A percentile compares a stretch with the other conserved stretches of the same genome.
Evolutionary conservation across 2,113 vertebrate species (phyloP).

Genomic region (Pardalotus punctatus): DNA sequence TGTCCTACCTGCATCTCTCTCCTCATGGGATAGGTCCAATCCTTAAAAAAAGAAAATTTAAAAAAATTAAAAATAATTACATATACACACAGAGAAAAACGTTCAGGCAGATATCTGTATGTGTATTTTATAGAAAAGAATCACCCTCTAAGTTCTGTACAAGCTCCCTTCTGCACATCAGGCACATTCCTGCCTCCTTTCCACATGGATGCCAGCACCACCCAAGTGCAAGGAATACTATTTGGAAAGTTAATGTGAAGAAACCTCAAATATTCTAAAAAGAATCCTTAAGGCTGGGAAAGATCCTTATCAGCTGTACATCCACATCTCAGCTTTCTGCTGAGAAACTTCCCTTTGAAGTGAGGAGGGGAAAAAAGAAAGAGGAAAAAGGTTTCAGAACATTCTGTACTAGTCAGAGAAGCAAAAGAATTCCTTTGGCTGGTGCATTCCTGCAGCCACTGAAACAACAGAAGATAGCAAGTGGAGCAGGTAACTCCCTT

Average conservation of each 20-base stretch:
- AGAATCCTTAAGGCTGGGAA: background rate
- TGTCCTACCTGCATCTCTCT: constrained; percentile 95
- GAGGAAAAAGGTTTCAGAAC: background rate
- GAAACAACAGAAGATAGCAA: background rate
- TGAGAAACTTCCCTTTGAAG: background rate
- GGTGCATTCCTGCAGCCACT: background rate
- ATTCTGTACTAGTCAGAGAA: background rate
- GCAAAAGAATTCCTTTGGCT: background rate
- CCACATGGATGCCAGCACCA: background rate
- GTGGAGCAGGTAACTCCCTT: background rate
- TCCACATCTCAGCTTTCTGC: background rate
- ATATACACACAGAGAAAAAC: background rate
- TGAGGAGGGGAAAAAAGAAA: background rate
- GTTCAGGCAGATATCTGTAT: background rate
- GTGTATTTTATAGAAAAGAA: background rate
- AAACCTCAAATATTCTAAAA: background rate
- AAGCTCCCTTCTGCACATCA: background rate
- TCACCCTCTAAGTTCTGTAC: background rate
- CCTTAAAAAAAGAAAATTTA: constrained; percentile 75
- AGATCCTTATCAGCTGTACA: background rate
- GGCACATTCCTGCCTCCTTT: background rate
- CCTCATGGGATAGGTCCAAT: constrained; percentile 99
- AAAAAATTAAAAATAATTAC: background rate
- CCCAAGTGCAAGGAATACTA: background rate
- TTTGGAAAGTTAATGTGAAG: background rate